Percentiles rank a stretch among this genome's conserved stretches.
Conservation (phyloP, 1,140 invertebrate genomes). For the Orchestia grillus region DNA sequence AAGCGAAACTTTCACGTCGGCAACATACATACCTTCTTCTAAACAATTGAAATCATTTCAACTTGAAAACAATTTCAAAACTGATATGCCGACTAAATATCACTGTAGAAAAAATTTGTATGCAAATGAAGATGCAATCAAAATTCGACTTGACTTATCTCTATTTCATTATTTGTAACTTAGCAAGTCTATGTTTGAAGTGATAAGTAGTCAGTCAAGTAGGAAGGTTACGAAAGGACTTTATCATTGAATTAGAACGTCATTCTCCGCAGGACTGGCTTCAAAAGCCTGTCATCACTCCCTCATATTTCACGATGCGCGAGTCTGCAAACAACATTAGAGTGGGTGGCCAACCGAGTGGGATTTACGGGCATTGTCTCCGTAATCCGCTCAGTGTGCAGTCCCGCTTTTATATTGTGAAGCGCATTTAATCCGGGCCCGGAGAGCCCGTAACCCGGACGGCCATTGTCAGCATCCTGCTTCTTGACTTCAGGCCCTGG, state of each 20-base stretch:
- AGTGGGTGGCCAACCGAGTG: neutral
- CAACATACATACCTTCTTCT: too few relatives aligned
- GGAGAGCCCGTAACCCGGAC: neutral
- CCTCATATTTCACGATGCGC: neutral
- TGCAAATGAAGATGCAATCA: too few relatives aligned
- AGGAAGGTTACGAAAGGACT: neutral
- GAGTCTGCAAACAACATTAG: constrained; percentile 42
- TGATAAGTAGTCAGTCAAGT: neutral
- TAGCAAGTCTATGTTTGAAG: neutral
- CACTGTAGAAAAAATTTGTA: too few relatives aligned
- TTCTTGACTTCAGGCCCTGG: neutral
- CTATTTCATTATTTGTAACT: too few relatives aligned
- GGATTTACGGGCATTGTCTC: constrained; percentile 2
- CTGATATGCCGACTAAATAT: too few relatives aligned
- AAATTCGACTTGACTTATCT: too few relatives aligned
- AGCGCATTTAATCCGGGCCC: constrained; percentile 21
- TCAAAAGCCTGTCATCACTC: neutral
- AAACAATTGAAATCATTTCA: too few relatives aligned
- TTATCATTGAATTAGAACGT: neutral
- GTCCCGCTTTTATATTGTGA: constrained; percentile 31
- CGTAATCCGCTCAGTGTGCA: constrained; percentile 31
- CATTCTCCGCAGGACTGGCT: neutral
- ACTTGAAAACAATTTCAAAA: too few relatives aligned
- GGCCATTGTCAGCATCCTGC: constrained; percentile 10
- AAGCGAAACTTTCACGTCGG: too few relatives aligned